Conservation (phyloP, 2,113 vertebrate genomes). For the Rutilus rutilus region DNA sequence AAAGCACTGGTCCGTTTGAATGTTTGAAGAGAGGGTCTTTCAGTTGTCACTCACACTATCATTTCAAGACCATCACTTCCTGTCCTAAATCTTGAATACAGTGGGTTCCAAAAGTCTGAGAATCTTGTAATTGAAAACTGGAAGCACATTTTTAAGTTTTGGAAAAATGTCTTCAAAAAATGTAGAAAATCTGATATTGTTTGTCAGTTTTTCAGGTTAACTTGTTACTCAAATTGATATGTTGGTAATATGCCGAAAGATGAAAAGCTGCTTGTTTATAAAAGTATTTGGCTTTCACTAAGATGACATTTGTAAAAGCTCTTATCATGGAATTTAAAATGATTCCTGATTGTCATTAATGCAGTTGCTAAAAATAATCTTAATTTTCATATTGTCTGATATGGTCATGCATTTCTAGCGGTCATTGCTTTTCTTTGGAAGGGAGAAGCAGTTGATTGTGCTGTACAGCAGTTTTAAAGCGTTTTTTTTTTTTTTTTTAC, state of each 20-base stretch:
- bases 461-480: no score
- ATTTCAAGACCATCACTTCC: slow-evolving; percentile 47
- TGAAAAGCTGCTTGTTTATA: background rate
- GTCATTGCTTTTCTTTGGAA: no score
- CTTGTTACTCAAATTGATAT: background rate
- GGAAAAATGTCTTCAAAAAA: background rate
- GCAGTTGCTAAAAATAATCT: no score
- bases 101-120: background rate
- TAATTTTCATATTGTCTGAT: no score
- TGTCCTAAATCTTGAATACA: slow-evolving; percentile 9
- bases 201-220: background rate
- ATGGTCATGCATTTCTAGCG: no score
- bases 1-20: slow-evolving; percentile 57
- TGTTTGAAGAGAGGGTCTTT: slow-evolving; percentile 37
- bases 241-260: background rate
- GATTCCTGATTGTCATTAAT: slow-evolving; percentile 23
- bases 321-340: slow-evolving; percentile 44
- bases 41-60: slow-evolving; percentile 26
- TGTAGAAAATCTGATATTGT: background rate
- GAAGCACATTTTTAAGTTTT: background rate
- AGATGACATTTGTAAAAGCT: slow-evolving; percentile 43
- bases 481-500: no score
- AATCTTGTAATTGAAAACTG: background rate
- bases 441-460: no score
- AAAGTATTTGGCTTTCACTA: slow-evolving; percentile 39